A percentile compares a stretch with the other conserved stretches of the same genome.
Evolutionary conservation across 2,888 invertebrate genomes (phyloP).

Genomic region (Thymelicus sylvestris): DNA sequence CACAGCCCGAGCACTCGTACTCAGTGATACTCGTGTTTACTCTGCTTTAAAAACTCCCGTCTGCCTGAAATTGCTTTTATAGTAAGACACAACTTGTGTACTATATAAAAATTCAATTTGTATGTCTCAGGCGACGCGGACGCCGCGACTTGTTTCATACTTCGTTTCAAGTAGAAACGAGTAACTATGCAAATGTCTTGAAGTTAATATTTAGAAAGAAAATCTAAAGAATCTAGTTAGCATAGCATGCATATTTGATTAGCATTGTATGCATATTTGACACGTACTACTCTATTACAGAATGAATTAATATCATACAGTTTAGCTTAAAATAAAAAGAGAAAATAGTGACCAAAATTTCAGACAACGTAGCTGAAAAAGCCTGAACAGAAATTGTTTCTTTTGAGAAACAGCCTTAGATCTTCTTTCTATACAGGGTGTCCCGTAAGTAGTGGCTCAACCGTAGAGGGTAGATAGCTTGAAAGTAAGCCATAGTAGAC

Average conservation of each 20-base stretch:
- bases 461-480: no score
- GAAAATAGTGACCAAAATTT: no score
- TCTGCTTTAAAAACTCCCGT: slow-evolving; percentile 13
- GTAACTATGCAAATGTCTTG: neutral
- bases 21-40: slow-evolving; percentile 14
- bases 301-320: no score
- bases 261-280: no score
- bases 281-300: no score
- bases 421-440: no score
- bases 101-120: slow-evolving; percentile 18
- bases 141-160: neutral
- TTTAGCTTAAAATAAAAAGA: no score
- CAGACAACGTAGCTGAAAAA: no score
- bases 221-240: neutral
- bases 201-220: neutral
- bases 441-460: no score
- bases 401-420: no score
- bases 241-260: neutral
- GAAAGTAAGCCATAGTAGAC: no score
- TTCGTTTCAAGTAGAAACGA: slow-evolving; percentile 1
- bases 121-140: neutral
- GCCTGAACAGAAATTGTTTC: no score
- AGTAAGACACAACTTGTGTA: slow-evolving; percentile 8
- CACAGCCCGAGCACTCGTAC: slow-evolving; percentile 3
- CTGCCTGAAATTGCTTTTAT: slow-evolving; percentile 18